Evolutionary conservation across 2,113 vertebrate genomes (phyloP), one percentile per base, ranked within the genome.

Genomic region (Chloropsis hardwickii): DNA sequence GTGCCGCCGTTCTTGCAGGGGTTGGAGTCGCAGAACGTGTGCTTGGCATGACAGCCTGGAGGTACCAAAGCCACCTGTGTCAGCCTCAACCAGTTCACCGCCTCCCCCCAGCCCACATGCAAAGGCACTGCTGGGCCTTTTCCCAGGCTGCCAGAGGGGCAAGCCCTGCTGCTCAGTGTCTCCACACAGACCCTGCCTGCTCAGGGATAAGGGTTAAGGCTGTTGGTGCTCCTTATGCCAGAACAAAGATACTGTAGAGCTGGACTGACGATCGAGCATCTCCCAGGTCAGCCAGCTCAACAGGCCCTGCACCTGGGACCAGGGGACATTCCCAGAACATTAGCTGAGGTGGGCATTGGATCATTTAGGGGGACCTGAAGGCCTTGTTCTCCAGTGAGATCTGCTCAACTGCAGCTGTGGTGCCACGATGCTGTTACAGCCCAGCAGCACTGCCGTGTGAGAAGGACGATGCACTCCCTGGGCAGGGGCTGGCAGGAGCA

Each of bases 1-100:
- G 98, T 98, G 71, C 99, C 99, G 1, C 98, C 99, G 0, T 99
- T 99, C 97, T 99, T 99, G 96, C 99, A 99, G 15, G 99, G 99
- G 94, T 97, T 98, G 56, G 99, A 99, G 82, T 99, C 98, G 4
- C 99, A 99, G 97, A 99, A 99, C 2, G 98, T 97, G 73, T 98
- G 97, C 94, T 99, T 99, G 95, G 99, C 99, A 35, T 99, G 99
- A 97, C 99, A 99, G 78, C 99, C 99, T 99, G 73, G 16, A 79
- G 80, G 70, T 23, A 90, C 24, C 42, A 91, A 76, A 81, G 66
- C 78, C 80, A 80, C 23, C 35, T 37, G 21, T 7, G 42, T 94
- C 60, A 86, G 71, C n/a, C 33, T 80, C 14, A 14, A 47, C 15
- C 35, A n/a, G 24, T n/a, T n/a, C 53, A 42, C 29, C 50, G 31